A percentile compares a stretch with the other conserved stretches of the same genome.
phyloP scores from a whole-genome alignment of 1,140 invertebrate genomes.

The Euwallacea fornicatus region DNA sequence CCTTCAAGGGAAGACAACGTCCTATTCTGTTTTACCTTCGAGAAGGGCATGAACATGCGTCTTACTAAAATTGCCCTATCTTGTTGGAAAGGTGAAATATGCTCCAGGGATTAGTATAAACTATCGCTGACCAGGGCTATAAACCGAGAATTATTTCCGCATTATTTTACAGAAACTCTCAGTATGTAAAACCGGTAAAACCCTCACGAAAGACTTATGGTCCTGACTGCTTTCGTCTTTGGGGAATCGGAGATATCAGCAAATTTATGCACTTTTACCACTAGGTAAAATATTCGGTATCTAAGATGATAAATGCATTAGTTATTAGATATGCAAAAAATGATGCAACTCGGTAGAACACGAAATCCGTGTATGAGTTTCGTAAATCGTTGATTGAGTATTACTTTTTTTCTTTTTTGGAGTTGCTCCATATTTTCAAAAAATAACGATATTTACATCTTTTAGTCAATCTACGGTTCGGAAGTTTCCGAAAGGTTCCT shows the following conservation, averaged over 20 bases:
- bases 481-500: too few relatives aligned
- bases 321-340: too few relatives aligned
- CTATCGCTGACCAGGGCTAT: conserved; percentile 32
- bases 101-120: conserved; percentile 27
- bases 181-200: conserved; percentile 32
- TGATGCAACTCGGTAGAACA: too few relatives aligned
- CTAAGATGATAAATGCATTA: too few relatives aligned
- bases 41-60: conserved; percentile 8
- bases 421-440: too few relatives aligned
- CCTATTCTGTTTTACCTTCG: not conserved
- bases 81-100: conserved; percentile 24
- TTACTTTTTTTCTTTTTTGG: too few relatives aligned
- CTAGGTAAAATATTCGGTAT: too few relatives aligned
- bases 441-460: too few relatives aligned
- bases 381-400: too few relatives aligned
- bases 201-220: conserved; percentile 24
- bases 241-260: conserved; percentile 3
- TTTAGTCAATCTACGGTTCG: too few relatives aligned
- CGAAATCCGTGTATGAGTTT: too few relatives aligned
- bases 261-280: conserved; percentile 25
- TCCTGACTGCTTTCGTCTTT: conserved; percentile 8
- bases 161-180: conserved; percentile 33
- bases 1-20: not conserved
- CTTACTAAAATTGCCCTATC: conserved; percentile 27
- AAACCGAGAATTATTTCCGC: conserved; percentile 32